Evolutionary conservation across 1,140 invertebrate species (phyloP).

Genomic region (Cylas formicarius): DNA sequence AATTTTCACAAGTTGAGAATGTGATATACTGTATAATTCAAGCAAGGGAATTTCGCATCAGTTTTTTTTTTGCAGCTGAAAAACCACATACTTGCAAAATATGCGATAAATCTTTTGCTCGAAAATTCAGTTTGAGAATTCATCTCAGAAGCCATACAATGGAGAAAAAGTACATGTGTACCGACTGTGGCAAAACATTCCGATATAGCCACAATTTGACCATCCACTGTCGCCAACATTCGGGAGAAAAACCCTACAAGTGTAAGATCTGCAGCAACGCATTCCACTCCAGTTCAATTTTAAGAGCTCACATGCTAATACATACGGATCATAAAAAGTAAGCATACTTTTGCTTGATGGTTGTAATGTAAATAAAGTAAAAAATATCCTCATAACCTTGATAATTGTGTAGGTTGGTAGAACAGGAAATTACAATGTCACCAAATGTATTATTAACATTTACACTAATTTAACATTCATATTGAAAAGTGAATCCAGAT

Average conservation of each 20-base stretch:
- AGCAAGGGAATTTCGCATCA: constrained; percentile 2
- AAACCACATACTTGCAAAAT: constrained; percentile 50
- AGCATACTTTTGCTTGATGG: background rate
- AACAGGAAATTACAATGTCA: too few relatives aligned
- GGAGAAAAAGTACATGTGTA: constrained; percentile 58
- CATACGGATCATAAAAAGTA: constrained; percentile 48
- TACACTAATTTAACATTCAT: too few relatives aligned
- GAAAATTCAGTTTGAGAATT: constrained; percentile 54
- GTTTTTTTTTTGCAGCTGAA: constrained; percentile 42
- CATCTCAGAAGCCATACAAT: constrained; percentile 57
- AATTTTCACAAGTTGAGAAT: background rate
- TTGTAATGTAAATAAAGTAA: too few relatives aligned
- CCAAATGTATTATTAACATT: too few relatives aligned
- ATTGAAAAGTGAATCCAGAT: too few relatives aligned
- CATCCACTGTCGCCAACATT: constrained; percentile 74
- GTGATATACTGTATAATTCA: constrained; percentile 5
- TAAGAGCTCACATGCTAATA: constrained; percentile 78
- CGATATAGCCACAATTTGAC: constrained; percentile 71
- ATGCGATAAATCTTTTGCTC: constrained; percentile 50
- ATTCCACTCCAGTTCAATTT: constrained; percentile 63
- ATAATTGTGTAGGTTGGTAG: too few relatives aligned
- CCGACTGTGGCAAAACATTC: constrained; percentile 53
- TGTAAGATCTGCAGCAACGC: constrained; percentile 53
- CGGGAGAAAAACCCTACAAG: constrained; percentile 47
- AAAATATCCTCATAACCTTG: too few relatives aligned